phyloP scores from a whole-genome alignment of 2,113 vertebrate genomes.

The Passerina amoena region DNA sequence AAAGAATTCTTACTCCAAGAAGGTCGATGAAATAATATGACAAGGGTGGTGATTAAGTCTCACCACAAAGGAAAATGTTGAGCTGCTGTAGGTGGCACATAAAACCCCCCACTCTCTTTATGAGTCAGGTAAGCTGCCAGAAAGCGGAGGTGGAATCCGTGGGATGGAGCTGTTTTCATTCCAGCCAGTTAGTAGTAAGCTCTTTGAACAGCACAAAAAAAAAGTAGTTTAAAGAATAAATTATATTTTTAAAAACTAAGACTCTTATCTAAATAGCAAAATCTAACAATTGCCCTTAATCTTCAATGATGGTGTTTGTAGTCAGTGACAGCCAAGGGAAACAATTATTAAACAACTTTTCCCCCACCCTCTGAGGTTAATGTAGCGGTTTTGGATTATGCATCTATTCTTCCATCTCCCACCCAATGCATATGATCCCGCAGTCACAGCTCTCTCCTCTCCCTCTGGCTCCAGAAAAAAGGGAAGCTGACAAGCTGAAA shows the following conservation, averaged over 20 bases:
- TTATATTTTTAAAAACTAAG: background rate
- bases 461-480: background rate
- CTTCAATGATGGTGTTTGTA: background rate
- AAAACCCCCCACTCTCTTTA: slow-evolving; percentile 44
- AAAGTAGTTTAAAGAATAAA: background rate
- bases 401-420: slow-evolving; percentile 9
- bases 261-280: background rate
- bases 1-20: background rate
- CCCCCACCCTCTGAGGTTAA: background rate
- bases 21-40: slow-evolving; percentile 44
- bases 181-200: background rate
- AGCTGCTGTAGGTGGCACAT: slow-evolving; percentile 37
- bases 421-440: background rate
- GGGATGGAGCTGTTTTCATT: slow-evolving; percentile 43
- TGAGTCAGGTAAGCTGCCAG: slow-evolving; percentile 66
- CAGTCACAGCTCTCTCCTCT: slow-evolving; percentile 4
- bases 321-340: background rate
- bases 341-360: background rate
- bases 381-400: background rate
- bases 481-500: background rate
- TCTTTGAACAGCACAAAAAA: background rate
- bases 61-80: slow-evolving; percentile 62
- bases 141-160: slow-evolving; percentile 17
- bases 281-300: background rate
- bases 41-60: slow-evolving; percentile 59